Percentiles rank a stretch among this genome's conserved stretches.
phyloP scores from a whole-genome alignment of 1,140 invertebrate species.

The Scaptomyza graminum region DNA sequence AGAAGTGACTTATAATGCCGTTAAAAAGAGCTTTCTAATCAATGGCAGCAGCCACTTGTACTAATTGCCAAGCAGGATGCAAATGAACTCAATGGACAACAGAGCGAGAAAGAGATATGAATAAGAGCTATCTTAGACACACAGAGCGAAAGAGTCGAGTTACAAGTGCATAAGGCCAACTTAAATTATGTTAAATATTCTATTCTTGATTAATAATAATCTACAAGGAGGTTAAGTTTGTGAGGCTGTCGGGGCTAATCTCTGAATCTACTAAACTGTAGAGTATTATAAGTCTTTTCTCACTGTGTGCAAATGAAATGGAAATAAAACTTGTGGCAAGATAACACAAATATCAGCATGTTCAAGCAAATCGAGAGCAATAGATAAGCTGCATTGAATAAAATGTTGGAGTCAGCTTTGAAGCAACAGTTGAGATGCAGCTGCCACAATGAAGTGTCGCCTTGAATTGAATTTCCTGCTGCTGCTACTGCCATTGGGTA shows the following conservation, averaged over 20 bases:
- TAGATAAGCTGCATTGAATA: conserved; percentile 33
- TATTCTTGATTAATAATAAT: too few relatives aligned
- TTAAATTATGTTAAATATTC: too few relatives aligned
- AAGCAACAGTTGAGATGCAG: conserved; percentile 36
- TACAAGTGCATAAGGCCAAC: too few relatives aligned
- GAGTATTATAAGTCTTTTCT: background rate
- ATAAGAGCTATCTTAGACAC: background rate
- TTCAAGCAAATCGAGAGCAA: conserved; percentile 26
- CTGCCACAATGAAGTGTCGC: conserved; percentile 37
- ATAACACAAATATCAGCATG: conserved; percentile 22
- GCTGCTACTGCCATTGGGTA: conserved; percentile 3
- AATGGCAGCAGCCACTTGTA: conserved; percentile 33
- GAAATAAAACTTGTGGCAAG: conserved; percentile 26
- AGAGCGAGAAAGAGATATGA: background rate
- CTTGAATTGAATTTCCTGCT: conserved; percentile 32
- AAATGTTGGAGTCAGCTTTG: conserved; percentile 7
- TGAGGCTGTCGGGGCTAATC: too few relatives aligned
- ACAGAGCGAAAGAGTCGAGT: too few relatives aligned
- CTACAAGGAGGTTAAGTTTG: too few relatives aligned
- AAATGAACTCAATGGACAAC: conserved; percentile 14
- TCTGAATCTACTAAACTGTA: too few relatives aligned
- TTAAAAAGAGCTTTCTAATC: conserved; percentile 25
- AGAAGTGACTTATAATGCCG: background rate
- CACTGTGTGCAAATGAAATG: conserved; percentile 13
- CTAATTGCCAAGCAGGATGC: conserved; percentile 39